Evolutionary conservation across 2,888 invertebrate genomes (phyloP).

Genomic region (Megastigmus dorsalis): DNA sequence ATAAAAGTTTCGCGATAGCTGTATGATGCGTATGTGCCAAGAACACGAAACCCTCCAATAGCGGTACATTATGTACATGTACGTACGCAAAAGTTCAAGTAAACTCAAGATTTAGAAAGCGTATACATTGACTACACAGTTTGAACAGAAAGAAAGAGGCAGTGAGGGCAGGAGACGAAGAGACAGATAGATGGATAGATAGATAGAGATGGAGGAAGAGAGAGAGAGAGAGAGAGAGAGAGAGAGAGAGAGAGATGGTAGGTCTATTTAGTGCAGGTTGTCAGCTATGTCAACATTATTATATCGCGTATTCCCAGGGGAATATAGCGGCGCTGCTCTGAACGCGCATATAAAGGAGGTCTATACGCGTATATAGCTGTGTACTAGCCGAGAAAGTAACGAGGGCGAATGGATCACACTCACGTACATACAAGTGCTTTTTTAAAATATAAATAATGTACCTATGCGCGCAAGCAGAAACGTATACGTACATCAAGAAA

Average conservation of each 20-base stretch:
- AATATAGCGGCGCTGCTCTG: slow-evolving; percentile 57
- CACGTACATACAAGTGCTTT: slow-evolving; percentile 61
- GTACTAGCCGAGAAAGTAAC: slow-evolving; percentile 51
- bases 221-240: slow-evolving; percentile 47
- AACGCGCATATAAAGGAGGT: too few relatives aligned
- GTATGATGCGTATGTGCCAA: too few relatives aligned
- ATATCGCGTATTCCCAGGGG: slow-evolving; percentile 69
- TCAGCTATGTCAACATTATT: slow-evolving; percentile 71
- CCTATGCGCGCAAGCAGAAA: not conserved
- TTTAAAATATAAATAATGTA: slow-evolving; percentile 69
- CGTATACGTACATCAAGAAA: not conserved
- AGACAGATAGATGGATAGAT: too few relatives aligned
- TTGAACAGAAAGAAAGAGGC: too few relatives aligned
- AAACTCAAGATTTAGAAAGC: too few relatives aligned
- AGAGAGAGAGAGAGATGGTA: slow-evolving; percentile 54
- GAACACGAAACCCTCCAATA: too few relatives aligned
- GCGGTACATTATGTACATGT: too few relatives aligned
- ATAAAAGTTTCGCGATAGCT: too few relatives aligned
- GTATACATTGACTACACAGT: too few relatives aligned
- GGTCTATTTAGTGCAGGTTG: slow-evolving; percentile 65
- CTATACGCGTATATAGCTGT: too few relatives aligned
- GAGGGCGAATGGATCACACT: slow-evolving; percentile 63
- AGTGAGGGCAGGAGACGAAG: not conserved
- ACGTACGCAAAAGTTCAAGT: too few relatives aligned
- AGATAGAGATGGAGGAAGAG: slow-evolving; percentile 41